These are phyloP conservation scores for Lepas anatifera DNA, from an alignment of 2,888 invertebrate species.

Conservation along the genomic window DNA sequence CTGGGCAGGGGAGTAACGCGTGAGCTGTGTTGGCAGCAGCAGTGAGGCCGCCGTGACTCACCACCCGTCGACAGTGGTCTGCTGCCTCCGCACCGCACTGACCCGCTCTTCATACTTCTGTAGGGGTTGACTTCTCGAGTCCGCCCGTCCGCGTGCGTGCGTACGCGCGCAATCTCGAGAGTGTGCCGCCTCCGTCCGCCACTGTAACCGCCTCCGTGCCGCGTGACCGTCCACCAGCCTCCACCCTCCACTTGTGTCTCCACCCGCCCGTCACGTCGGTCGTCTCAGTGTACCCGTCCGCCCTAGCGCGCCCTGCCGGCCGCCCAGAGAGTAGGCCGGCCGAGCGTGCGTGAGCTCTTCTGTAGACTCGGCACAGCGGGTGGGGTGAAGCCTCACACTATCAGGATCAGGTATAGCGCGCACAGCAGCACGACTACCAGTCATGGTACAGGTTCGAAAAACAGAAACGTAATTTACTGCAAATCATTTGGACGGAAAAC, in stretches of 20 bases:
- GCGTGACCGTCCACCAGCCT: neutral
- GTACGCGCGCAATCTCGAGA: neutral
- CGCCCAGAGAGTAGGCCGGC: too few species aligned
- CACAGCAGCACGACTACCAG: too few species aligned
- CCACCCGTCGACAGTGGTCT: neutral
- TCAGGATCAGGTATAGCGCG: too few species aligned
- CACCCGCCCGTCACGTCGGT: neutral
- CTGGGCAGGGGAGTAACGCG: too few species aligned
- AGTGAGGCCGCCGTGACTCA: neutral
- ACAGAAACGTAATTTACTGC: too few species aligned
- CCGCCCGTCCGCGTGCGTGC: neutral
- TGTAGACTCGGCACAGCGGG: too few species aligned
- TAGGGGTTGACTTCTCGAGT: constrained; percentile 10
- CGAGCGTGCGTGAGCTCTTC: too few species aligned
- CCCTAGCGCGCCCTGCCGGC: neutral
- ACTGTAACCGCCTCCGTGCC: neutral
- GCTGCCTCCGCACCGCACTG: neutral
- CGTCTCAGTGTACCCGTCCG: neutral
- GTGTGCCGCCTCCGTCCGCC: neutral
- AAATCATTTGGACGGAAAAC: too few species aligned
- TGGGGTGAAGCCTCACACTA: too few species aligned
- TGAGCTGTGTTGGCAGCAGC: neutral
- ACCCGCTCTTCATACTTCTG: neutral
- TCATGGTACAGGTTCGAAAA: too few species aligned
- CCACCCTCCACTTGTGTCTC: neutral